These are phyloP conservation scores for Trichonephila inaurata DNA, from an alignment of 1,140 invertebrate genomes.

Conservation along the genomic window DNA sequence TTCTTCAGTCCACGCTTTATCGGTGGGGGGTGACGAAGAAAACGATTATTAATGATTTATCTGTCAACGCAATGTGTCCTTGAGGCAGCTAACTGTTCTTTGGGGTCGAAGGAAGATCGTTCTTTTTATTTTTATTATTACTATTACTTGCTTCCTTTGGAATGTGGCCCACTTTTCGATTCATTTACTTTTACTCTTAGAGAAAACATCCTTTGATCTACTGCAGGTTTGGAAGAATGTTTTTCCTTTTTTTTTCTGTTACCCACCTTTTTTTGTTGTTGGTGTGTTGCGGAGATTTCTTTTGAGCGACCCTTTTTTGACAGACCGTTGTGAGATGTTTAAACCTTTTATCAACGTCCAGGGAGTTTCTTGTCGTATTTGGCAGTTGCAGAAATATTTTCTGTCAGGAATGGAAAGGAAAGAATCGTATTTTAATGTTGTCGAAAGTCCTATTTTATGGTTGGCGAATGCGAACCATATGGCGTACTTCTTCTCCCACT, in stretches of 20 bases:
- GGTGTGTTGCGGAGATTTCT: not conserved
- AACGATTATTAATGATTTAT: slow-evolving; percentile 64
- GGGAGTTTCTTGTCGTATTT: slow-evolving; percentile 46
- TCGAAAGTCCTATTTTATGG: slow-evolving; percentile 14
- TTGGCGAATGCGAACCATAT: slow-evolving; percentile 11
- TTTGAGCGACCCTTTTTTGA: not conserved
- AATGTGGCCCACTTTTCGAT: slow-evolving; percentile 69
- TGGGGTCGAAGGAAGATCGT: slow-evolving; percentile 51
- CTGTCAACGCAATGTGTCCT: slow-evolving; percentile 69
- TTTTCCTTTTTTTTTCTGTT: not conserved
- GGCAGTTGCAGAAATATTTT: slow-evolving; percentile 41
- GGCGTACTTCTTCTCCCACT: not conserved
- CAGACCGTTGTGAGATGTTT: slow-evolving; percentile 26
- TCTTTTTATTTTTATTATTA: slow-evolving; percentile 34
- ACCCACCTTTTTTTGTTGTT: too few relatives aligned
- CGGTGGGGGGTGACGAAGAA: not conserved
- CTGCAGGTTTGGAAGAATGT: not conserved
- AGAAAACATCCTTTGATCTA: slow-evolving; percentile 49
- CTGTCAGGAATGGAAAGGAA: slow-evolving; percentile 5
- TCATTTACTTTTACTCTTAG: slow-evolving; percentile 57
- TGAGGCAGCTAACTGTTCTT: slow-evolving; percentile 66
- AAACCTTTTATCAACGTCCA: slow-evolving; percentile 32
- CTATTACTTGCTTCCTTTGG: slow-evolving; percentile 50
- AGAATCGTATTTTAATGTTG: slow-evolving; percentile 19
- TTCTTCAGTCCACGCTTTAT: slow-evolving; percentile 16